Evolutionary conservation across 2,888 invertebrate genomes (phyloP).

Genomic region (Rotaria macrura): DNA sequence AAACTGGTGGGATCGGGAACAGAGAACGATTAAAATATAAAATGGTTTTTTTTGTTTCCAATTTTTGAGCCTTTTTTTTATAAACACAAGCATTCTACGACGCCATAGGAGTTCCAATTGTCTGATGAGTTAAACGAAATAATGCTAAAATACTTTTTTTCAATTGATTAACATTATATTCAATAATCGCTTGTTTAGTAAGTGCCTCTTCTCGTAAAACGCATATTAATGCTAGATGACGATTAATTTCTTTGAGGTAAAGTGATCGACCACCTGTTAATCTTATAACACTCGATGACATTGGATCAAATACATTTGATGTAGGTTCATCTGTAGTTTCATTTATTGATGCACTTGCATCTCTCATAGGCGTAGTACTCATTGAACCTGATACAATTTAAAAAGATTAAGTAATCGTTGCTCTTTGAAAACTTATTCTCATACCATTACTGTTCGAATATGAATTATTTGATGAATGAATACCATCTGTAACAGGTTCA

Average conservation of each 20-base stretch:
- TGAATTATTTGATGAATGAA: not conserved
- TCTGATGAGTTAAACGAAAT: not conserved
- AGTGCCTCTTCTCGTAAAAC: constrained; percentile 74
- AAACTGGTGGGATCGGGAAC: not conserved
- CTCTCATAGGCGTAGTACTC: not conserved
- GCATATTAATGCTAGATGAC: constrained; percentile 81
- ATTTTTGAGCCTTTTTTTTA: no score
- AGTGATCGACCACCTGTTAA: constrained; percentile 90
- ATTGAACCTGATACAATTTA: not conserved
- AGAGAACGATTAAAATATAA: not conserved
- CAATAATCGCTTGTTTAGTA: constrained; percentile 29
- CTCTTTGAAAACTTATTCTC: no score
- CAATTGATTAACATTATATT: constrained; percentile 31
- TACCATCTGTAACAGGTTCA: not conserved
- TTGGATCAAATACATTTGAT: constrained; percentile 51
- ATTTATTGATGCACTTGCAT: not conserved
- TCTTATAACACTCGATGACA: constrained; percentile 86
- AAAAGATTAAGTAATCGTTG: no score
- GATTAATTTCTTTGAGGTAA: constrained; percentile 90
- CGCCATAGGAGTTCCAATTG: not conserved
- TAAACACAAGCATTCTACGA: not conserved
- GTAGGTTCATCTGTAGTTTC: not conserved
- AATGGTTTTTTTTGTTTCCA: not conserved
- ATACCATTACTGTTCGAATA: not conserved
- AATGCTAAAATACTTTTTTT: constrained; percentile 25